Evolutionary conservation across 2,888 invertebrate genomes (phyloP).

Genomic region (Pterostichus niger): DNA sequence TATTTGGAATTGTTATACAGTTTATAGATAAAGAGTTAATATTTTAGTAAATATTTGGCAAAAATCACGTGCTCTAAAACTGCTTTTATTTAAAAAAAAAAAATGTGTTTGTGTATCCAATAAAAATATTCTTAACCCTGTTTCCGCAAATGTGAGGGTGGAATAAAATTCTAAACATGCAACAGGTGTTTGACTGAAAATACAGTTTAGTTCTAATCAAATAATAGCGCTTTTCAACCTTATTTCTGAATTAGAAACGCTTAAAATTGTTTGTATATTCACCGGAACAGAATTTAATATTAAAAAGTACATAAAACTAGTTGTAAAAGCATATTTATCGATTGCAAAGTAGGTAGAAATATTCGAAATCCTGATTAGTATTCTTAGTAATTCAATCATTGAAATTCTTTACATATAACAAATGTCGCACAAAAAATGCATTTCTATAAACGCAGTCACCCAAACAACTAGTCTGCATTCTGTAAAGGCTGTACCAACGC

Average conservation of each 20-base stretch:
- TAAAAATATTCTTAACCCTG: no score
- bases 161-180: neutral
- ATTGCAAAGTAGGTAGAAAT: neutral
- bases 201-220: neutral
- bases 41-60: no score
- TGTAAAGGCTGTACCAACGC: constrained; percentile 44
- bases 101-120: no score
- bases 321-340: neutral
- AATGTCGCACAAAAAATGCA: constrained; percentile 63
- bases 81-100: no score
- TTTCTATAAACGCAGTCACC: constrained; percentile 55
- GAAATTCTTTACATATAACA: constrained; percentile 51
- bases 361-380: constrained; percentile 14
- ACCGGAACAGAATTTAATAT: neutral
- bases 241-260: neutral
- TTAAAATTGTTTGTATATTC: neutral
- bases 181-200: neutral
- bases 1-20: no score
- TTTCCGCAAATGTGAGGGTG: no score
- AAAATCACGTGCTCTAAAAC: no score
- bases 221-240: no score
- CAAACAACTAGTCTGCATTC: constrained; percentile 45
- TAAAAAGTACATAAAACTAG: neutral
- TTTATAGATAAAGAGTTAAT: no score
- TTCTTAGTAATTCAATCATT: constrained; percentile 13